These are phyloP conservation scores for Carassius gibelio DNA, from an alignment of 2,113 vertebrate species.

Conservation along the genomic window DNA sequence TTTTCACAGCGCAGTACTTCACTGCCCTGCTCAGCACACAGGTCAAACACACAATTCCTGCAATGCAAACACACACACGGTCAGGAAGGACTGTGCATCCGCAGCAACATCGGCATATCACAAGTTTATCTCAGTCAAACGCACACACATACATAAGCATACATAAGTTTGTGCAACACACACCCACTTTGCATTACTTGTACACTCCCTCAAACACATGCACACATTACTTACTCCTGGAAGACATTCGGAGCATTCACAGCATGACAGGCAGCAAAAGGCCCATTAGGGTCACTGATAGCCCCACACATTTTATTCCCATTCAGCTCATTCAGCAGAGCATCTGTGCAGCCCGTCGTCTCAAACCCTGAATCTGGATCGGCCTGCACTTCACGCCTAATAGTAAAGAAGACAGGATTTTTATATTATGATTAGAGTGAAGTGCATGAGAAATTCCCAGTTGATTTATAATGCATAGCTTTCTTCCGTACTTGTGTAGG, in stretches of 20 bases:
- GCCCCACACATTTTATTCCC: slow-evolving; percentile 71
- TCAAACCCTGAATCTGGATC: slow-evolving; percentile 68
- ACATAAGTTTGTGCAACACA: background rate
- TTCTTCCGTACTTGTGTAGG: slow-evolving; percentile 63
- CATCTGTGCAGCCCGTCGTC: slow-evolving; percentile 61
- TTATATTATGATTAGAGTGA: too few relatives aligned
- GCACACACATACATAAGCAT: background rate
- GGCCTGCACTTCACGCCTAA: slow-evolving; percentile 67
- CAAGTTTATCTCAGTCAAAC: background rate
- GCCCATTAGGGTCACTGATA: slow-evolving; percentile 69
- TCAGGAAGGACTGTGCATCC: background rate
- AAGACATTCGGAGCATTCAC: slow-evolving; percentile 64
- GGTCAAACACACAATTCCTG: slow-evolving; percentile 83
- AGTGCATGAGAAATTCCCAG: background rate
- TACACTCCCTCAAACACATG: background rate
- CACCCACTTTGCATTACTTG: background rate
- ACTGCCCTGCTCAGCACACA: slow-evolving; percentile 71
- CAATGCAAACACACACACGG: slow-evolving; percentile 23
- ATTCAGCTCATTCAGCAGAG: slow-evolving; percentile 64
- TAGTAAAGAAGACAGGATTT: background rate
- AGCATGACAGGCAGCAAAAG: slow-evolving; percentile 76
- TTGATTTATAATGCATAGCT: background rate
- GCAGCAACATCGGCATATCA: too few relatives aligned
- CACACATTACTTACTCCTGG: slow-evolving; percentile 76
- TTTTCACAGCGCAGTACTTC: slow-evolving; percentile 71